These are phyloP conservation scores for Rhopalosiphum maidis DNA, from an alignment of 1,140 invertebrate genomes.

Conservation along the genomic window DNA sequence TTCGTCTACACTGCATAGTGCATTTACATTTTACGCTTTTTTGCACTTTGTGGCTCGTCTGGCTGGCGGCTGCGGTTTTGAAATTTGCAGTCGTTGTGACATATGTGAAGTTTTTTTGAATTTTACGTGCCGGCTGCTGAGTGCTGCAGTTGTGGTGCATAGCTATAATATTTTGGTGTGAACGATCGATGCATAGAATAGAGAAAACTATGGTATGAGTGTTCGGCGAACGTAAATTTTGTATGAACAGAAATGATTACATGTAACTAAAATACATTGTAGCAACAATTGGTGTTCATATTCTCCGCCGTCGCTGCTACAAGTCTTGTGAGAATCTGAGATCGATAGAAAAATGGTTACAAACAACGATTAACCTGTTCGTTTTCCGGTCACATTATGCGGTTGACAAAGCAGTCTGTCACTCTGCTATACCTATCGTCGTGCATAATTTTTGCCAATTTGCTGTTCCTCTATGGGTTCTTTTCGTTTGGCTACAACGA, in stretches of 20 bases:
- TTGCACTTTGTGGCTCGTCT: not conserved
- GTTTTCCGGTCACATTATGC: not conserved
- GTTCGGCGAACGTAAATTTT: not conserved
- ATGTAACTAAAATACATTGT: not conserved
- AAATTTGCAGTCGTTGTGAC: too few species aligned
- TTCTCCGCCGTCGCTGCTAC: not conserved
- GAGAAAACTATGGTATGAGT: not conserved
- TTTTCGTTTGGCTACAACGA: slow-evolving; percentile 68
- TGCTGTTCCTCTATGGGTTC: slow-evolving; percentile 69
- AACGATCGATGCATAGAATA: not conserved
- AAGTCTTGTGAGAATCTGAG: not conserved
- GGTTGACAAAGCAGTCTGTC: not conserved
- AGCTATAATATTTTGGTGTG: not conserved
- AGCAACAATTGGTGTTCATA: not conserved
- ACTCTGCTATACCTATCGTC: not conserved
- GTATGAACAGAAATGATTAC: not conserved
- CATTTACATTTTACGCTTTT: too few species aligned
- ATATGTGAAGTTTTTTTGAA: not conserved
- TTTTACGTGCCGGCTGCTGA: not conserved
- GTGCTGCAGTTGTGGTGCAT: too few species aligned
- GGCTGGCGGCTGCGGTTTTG: too few species aligned
- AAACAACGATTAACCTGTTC: not conserved
- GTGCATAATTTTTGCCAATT: slow-evolving; percentile 51
- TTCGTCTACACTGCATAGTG: not conserved
- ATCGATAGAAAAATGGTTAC: not conserved